Conservation (phyloP, 2,797 vertebrate species). For the Labeo calbasu region DNA sequence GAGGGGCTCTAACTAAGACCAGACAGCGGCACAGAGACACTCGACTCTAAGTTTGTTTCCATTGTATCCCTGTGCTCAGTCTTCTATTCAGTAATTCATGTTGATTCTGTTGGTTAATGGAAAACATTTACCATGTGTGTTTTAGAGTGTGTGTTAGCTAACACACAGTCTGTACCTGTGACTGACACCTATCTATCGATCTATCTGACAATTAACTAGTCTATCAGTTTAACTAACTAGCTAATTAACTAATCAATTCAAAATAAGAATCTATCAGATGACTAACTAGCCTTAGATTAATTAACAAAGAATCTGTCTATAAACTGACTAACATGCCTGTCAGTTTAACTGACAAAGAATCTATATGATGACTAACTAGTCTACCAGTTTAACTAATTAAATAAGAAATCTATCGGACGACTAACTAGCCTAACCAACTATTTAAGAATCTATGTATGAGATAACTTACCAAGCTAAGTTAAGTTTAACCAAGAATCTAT, state of each 20-base stretch:
- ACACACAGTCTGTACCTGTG: conserved; percentile 10
- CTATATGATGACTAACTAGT: neutral
- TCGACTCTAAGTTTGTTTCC: neutral
- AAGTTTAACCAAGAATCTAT: neutral
- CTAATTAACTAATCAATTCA: neutral
- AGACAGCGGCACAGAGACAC: conserved; percentile 15
- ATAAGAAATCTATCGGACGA: neutral
- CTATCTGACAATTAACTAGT: neutral
- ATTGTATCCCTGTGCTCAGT: neutral
- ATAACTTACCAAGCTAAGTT: too few relatives aligned
- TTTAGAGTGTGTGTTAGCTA: neutral
- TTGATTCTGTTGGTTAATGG: neutral
- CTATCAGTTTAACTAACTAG: neutral
- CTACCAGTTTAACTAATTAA: neutral
- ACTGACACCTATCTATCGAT: neutral
- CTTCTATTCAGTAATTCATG: conserved; percentile 1
- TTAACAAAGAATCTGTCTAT: neutral
- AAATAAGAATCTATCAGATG: neutral
- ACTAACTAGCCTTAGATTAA: neutral
- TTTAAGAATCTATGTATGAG: too few relatives aligned
- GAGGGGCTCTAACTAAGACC: conserved; percentile 29
- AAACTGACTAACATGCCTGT: neutral
- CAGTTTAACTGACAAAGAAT: neutral
- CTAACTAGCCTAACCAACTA: too few relatives aligned
- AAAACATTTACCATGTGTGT: conserved; percentile 6